Base-by-base conservation (phyloP, 64 coral and sea anemone species). In the Hydrozoanthus tunicans region DNA sequence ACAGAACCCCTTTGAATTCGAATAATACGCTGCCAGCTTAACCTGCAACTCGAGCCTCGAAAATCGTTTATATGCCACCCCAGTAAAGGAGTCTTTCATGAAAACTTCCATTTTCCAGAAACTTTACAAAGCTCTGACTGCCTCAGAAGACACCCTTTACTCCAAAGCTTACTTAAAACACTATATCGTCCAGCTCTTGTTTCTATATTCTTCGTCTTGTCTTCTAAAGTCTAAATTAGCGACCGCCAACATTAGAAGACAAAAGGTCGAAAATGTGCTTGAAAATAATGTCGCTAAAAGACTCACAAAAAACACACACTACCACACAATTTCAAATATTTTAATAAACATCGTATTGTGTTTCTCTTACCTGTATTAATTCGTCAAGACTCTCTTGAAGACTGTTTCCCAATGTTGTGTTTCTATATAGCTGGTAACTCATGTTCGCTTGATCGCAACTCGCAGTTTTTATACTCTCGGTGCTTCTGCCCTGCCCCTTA, bases 371-470 rank as follows among this genome's bases (percentile, higher is more conserved):
- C 94, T 99, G 97, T 58, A 99, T 99, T 76, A 99, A 70, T 57
- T 99, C 97, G 89, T 99, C 97, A 9, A 99, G 78, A 65, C 97
- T 99, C 61, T 99, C 97, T 51, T 99, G 97, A 85, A 99, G 64
- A 78, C 97, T 99, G 58, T 99, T 99, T 58, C 97, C 97, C 64
- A 99, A 65, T 8, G 97, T 99, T 3, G 97, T 99, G 85, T 99
- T 99, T 82, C 97, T 86, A 71, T 99, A 99, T 56, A 99, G 79
- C 89, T 99, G 97, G 85, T 99, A 99, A 77, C 97, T 99, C 97
- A 99, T 99, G 82, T 59, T 99, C 51, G 62, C 52, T 23, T 7
- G 9, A 9, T 74, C 84, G 84, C 67, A 74, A 66, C 32, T 84
- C 71, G 56, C 74, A 78, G 93, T 93, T 95, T 98, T 93, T 98